Evolutionary conservation across 2,797 vertebrate genomes (phyloP).

Genomic region (Hydrophis major): DNA sequence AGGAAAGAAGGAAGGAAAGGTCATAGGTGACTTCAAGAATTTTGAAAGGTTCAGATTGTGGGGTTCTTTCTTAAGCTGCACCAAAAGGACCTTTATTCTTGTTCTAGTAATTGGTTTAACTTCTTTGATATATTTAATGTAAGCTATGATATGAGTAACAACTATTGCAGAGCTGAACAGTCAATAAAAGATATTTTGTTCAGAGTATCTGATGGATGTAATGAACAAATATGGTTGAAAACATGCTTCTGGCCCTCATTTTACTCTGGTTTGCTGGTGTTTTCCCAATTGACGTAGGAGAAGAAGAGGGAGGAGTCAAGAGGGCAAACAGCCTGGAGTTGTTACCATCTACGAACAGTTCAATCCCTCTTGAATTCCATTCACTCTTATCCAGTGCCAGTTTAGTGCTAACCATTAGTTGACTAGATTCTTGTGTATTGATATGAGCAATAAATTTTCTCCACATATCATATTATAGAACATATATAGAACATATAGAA

Average conservation of each 20-base stretch:
- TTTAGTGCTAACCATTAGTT: no score
- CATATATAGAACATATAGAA: no score
- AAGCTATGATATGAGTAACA: neutral
- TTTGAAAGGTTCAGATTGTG: neutral
- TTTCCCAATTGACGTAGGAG: neutral
- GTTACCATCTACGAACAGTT: no score
- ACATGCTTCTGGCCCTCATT: neutral
- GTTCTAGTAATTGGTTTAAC: neutral
- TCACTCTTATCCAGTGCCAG: no score
- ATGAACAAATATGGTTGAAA: slow-evolving; percentile 5
- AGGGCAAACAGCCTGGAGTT: no score
- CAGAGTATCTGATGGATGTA: neutral
- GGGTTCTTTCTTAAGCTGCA: neutral
- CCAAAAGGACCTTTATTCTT: neutral
- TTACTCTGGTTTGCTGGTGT: neutral
- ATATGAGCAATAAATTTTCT: neutral
- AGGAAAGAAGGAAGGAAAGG: no score
- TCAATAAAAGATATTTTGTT: slow-evolving; percentile 9
- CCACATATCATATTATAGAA: no score
- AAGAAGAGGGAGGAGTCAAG: no score
- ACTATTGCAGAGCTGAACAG: slow-evolving; percentile 12
- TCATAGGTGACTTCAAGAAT: neutral
- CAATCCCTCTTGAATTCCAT: no score
- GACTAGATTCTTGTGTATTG: no score
- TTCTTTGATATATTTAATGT: neutral